Percentiles rank a stretch among this genome's conserved stretches.
Evolutionary conservation across 2,113 vertebrate genomes (phyloP).

Genomic region (Pithys albifrons): DNA sequence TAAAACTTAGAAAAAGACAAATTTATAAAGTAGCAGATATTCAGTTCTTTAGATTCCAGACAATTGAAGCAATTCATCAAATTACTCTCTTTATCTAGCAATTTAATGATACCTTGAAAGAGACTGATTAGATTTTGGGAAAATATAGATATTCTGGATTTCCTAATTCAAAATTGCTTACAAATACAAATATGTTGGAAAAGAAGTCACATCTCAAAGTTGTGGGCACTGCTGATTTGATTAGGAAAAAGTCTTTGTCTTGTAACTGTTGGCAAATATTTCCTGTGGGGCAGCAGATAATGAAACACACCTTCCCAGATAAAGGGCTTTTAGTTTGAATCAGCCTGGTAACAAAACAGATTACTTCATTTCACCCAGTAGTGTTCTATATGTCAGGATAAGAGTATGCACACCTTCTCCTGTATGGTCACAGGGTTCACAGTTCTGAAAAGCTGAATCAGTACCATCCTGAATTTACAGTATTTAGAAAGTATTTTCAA

Average conservation of each 20-base stretch:
- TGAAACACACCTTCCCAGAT: not conserved
- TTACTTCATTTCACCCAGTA: not conserved
- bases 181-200: not conserved
- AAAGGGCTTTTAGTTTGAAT: not conserved
- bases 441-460: not conserved
- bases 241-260: not conserved
- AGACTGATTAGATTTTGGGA: not conserved
- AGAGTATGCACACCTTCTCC: not conserved
- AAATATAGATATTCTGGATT: not conserved
- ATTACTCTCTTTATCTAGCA: not conserved
- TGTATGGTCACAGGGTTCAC: not conserved
- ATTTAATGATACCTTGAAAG: not conserved
- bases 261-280: not conserved
- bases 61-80: not conserved
- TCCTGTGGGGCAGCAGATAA: not conserved
- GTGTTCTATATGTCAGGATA: not conserved
- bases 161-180: not conserved
- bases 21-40: too few relatives aligned
- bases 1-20: too few relatives aligned
- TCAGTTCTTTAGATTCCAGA: not conserved
- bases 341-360: not conserved
- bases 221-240: not conserved
- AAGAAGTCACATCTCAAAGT: not conserved
- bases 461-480: not conserved
- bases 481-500: not conserved